Conservation (phyloP, 92 coral and sea anemone species). For the Umimayanthus chanpuru region DNA sequence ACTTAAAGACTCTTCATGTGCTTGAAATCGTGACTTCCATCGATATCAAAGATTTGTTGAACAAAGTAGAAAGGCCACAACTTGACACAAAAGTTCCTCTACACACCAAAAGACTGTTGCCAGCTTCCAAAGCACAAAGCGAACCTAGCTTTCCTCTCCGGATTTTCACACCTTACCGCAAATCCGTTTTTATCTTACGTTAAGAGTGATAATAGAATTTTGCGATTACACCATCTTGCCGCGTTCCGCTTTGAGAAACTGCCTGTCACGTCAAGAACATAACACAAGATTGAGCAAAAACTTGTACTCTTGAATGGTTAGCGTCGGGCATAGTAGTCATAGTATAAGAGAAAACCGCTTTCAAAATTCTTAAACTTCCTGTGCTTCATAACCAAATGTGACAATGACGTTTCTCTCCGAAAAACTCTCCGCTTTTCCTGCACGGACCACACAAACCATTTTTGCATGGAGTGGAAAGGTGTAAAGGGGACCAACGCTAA, state of each 20-base stretch:
- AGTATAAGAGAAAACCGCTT: background rate
- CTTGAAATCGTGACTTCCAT: background rate
- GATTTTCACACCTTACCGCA: conserved; percentile 33
- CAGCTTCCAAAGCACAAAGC: background rate
- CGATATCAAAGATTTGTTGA: background rate
- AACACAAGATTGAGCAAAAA: background rate
- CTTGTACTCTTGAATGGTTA: background rate
- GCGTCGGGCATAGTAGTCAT: background rate
- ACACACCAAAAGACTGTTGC: background rate
- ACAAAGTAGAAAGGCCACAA: background rate
- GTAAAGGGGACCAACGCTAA: conserved; percentile 48
- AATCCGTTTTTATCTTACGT: conserved; percentile 40
- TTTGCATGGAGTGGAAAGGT: conserved; percentile 14
- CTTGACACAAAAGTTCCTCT: background rate
- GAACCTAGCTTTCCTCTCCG: background rate
- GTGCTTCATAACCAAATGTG: background rate
- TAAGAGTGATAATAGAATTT: conserved; percentile 45
- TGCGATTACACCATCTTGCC: conserved; percentile 20
- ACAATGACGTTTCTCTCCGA: background rate
- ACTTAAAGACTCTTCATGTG: background rate
- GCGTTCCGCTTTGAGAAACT: conserved; percentile 23
- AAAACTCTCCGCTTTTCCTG: background rate
- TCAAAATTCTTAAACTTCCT: background rate
- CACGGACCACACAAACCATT: conserved; percentile 10
- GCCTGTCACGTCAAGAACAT: conserved; percentile 19